A percentile compares a stretch with the other conserved stretches of the same genome.
Evolutionary conservation across 2,888 invertebrate species (phyloP).

Genomic region (Hybos culiciformis): DNA sequence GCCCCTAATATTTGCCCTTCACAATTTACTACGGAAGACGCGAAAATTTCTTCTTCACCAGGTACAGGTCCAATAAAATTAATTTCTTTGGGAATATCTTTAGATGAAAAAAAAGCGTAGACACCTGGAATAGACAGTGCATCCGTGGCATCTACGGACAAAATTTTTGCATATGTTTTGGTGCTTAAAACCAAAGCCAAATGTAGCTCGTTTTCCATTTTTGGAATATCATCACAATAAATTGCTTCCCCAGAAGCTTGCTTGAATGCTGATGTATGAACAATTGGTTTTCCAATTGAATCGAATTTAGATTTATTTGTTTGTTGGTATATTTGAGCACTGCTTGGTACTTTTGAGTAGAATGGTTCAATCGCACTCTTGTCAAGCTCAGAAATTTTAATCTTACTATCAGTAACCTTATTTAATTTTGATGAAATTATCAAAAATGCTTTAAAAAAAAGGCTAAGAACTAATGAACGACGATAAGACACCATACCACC

Average conservation of each 20-base stretch:
- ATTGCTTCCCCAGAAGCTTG: constrained; percentile 87
- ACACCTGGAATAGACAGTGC: constrained; percentile 69
- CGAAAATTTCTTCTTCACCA: constrained; percentile 76
- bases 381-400: constrained; percentile 26
- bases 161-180: constrained; percentile 66
- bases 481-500: constrained; percentile 75
- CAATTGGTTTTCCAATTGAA: constrained; percentile 65
- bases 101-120: constrained; percentile 61
- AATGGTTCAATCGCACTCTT: constrained; percentile 32
- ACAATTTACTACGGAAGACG: constrained; percentile 56
- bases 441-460: constrained; percentile 58
- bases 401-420: constrained; percentile 4
- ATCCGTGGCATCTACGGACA: constrained; percentile 56
- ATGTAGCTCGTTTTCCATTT: constrained; percentile 61
- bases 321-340: constrained; percentile 39
- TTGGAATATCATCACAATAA: constrained; percentile 81
- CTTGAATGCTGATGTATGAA: constrained; percentile 70
- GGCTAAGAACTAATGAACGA: constrained; percentile 58
- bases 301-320: constrained; percentile 48
- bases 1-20: constrained; percentile 76
- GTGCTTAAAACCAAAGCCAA: constrained; percentile 67
- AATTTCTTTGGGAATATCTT: constrained; percentile 56
- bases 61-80: constrained; percentile 57
- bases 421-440: constrained; percentile 41
- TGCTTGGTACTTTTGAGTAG: constrained; percentile 25